Percentiles rank a stretch among this genome's conserved stretches.
Evolutionary conservation across 2,113 vertebrate genomes (phyloP).

Genomic region (Fukomys damarensis): DNA sequence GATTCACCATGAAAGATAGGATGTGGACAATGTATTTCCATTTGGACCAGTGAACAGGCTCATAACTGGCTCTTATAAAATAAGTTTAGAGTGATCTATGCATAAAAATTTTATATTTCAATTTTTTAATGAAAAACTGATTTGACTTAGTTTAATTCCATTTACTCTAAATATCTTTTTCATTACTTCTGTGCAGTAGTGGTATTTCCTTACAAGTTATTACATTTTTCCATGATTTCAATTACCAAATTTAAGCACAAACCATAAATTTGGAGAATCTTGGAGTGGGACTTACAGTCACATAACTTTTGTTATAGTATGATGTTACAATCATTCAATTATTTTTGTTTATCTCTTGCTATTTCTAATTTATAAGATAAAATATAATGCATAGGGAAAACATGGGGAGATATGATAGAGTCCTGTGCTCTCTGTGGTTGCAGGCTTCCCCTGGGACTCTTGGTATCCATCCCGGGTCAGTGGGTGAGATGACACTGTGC

Average conservation of each 20-base stretch:
- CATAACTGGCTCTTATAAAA: background rate
- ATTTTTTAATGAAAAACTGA: background rate
- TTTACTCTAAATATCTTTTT: background rate
- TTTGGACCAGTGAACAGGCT: background rate
- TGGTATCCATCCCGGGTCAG: background rate
- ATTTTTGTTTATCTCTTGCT: background rate
- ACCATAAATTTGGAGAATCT: background rate
- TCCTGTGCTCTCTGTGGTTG: background rate
- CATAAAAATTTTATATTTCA: background rate
- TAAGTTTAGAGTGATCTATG: background rate
- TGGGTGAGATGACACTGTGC: rapidly evolving
- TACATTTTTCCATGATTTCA: background rate
- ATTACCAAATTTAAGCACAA: background rate
- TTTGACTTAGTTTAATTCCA: background rate
- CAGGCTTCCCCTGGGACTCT: background rate
- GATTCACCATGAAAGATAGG: background rate
- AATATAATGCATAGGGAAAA: background rate
- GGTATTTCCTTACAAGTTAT: background rate
- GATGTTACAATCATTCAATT: background rate
- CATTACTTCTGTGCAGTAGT: background rate
- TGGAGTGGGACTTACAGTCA: background rate
- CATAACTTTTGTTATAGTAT: background rate
- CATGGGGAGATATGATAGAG: background rate
- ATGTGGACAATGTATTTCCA: background rate
- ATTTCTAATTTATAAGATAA: background rate